Evolutionary conservation across 2,113 vertebrate species (phyloP).

Genomic region (Eira barbara): DNA sequence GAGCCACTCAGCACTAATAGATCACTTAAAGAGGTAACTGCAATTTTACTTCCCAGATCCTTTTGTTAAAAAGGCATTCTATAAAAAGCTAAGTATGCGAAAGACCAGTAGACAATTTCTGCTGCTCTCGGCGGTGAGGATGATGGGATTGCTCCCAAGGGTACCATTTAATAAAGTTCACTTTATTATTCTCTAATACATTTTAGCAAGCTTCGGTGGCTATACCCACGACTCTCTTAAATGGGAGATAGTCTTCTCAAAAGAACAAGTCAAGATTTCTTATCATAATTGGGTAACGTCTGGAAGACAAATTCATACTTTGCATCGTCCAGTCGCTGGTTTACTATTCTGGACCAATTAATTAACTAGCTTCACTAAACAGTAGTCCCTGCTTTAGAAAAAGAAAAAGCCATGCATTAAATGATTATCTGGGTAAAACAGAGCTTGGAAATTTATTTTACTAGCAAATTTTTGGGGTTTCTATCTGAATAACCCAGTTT

Average conservation of each 20-base stretch:
- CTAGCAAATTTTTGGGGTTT: background rate
- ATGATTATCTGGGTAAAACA: background rate
- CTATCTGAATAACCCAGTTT: background rate
- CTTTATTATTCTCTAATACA: slow-evolving; percentile 65
- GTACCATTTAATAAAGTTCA: slow-evolving; percentile 67
- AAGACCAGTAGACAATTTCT: slow-evolving; percentile 11
- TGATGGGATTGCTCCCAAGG: slow-evolving; percentile 61
- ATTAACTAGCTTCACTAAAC: background rate
- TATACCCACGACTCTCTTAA: slow-evolving; percentile 48
- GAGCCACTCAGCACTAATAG: background rate
- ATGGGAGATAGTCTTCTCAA: slow-evolving; percentile 39
- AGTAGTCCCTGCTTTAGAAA: background rate
- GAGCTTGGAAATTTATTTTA: slow-evolving; percentile 3
- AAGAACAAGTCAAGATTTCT: slow-evolving; percentile 41
- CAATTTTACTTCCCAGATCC: background rate
- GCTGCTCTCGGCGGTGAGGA: slow-evolving; percentile 42
- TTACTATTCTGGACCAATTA: background rate
- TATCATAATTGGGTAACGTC: slow-evolving; percentile 53
- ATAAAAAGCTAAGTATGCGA: slow-evolving; percentile 14
- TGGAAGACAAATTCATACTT: slow-evolving; percentile 41
- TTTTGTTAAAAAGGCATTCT: slow-evolving; percentile 34
- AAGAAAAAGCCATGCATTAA: background rate
- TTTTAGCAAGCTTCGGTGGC: slow-evolving; percentile 60
- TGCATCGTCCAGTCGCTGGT: background rate
- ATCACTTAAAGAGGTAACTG: slow-evolving; percentile 40